Conservation (phyloP, 2,888 invertebrate species). For the Alentia gelatinosa region DNA sequence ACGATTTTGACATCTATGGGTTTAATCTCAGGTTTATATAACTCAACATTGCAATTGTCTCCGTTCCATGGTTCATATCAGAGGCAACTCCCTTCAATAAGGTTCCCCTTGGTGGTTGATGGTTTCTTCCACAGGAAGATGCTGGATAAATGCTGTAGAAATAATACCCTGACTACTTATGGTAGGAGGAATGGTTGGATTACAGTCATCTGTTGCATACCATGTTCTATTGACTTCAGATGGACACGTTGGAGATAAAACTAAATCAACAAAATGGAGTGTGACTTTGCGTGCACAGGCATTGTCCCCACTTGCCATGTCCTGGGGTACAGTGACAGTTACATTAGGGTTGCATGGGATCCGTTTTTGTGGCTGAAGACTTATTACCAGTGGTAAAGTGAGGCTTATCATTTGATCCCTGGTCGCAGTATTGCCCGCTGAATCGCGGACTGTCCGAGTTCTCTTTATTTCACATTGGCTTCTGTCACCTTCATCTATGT, state of each 20-base stretch:
- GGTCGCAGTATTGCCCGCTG: background rate
- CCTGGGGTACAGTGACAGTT: background rate
- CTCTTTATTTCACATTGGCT: background rate
- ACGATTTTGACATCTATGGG: background rate
- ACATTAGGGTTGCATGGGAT: background rate
- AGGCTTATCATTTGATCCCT: background rate
- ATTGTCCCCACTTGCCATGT: constrained; percentile 14
- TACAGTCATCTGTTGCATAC: background rate
- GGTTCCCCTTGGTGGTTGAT: constrained; percentile 62
- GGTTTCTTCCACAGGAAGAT: constrained; percentile 64
- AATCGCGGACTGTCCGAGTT: background rate
- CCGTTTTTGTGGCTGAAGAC: background rate
- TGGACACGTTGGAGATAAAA: background rate
- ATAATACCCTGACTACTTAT: background rate
- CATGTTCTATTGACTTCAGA: background rate
- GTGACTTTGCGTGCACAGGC: background rate
- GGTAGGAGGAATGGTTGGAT: background rate
- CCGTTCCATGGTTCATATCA: constrained; percentile 68
- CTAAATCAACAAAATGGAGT: background rate
- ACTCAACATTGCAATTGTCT: constrained; percentile 60
- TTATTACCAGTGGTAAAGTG: background rate
- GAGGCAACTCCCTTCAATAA: constrained; percentile 66
- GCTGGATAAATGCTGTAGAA: constrained; percentile 65
- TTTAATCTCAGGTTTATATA: constrained; percentile 17
- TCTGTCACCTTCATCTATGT: background rate